Base-by-base conservation (phyloP, 2,888 invertebrate genomes). In the Plagodis pulveraria region DNA sequence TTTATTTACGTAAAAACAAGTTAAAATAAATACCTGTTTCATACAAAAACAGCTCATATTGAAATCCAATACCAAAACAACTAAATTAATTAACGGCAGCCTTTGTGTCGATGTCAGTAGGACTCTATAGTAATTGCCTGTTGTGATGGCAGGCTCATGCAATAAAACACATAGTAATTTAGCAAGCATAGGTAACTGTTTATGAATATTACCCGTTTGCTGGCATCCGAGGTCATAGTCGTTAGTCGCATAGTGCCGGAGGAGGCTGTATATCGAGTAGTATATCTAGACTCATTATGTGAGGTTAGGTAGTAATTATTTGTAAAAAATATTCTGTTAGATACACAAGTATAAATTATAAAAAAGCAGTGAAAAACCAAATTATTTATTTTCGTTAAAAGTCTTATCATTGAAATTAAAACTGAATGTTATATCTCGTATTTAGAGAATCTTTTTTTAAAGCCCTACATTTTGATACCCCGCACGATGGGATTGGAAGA, bases 121-220 rank as follows among this genome's bases (percentile, higher is more conserved):
- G 38, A 48, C 12, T 7, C 34, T 40, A 22, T 41, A 41, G 50
- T 45, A 45, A 47, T 41, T n/a, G 10, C 6, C 12, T 8, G 8
- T 12, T 53, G 12, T 47, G 47, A 55, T 43, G 0, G 36, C 33
- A 41, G 45, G 8, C 40, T 49, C 6, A 48, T 44, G 59, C 60
- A 56, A 60, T 54, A 33, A 48, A 56, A 34, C 52, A 51, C 60
- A 56, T 48, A 34, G 48, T 61, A 52, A 56, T 56, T 55, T 56
- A 49, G 56, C 60, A 51, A 44, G 50, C 47, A 49, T 22, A 42
- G 48, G 52, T 56, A 52, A 56, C 52, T 56, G 52, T 61, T 56
- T 56, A 60, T 50, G 55, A 56, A 50, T 44, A n/a, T 33, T 54
- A 44, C 47, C 47, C 44, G 49, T 49, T 38, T 42, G 49, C 52